Percentiles rank a stretch among this genome's conserved stretches.
These are phyloP conservation scores for Ferdinandea cuprea DNA, from an alignment of 2,888 invertebrate species.

Conservation along the genomic window DNA sequence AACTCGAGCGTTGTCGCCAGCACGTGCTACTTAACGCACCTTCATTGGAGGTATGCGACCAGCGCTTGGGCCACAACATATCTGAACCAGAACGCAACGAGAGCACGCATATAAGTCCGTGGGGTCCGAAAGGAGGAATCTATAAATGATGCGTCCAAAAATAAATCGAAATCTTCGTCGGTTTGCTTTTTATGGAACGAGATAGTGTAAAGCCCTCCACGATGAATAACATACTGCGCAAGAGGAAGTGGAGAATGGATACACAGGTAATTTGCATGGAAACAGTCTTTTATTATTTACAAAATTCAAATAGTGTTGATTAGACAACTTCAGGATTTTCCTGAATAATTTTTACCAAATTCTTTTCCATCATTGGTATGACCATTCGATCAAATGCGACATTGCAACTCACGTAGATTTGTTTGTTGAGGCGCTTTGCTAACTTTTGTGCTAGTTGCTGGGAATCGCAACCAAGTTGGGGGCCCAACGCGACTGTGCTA, in stretches of 20 bases:
- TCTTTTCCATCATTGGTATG: conserved; percentile 81
- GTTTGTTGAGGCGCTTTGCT: conserved; percentile 82
- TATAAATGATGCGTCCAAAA: conserved; percentile 65
- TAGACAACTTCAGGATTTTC: conserved; percentile 78
- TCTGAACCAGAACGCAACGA: conserved; percentile 44
- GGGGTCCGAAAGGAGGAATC: conserved; percentile 55
- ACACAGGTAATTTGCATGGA: conserved; percentile 20
- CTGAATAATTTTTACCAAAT: conserved; percentile 82
- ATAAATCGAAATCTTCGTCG: conserved; percentile 61
- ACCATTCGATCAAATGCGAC: conserved; percentile 80
- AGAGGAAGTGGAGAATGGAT: background rate
- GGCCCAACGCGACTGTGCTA: conserved; percentile 82
- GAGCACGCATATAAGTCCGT: conserved; percentile 57
- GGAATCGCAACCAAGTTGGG: conserved; percentile 80
- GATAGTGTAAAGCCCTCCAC: conserved; percentile 55
- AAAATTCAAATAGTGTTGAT: conserved; percentile 53
- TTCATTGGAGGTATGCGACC: conserved; percentile 71
- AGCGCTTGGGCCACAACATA: conserved; percentile 20
- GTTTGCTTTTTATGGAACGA: conserved; percentile 40
- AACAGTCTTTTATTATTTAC: conserved; percentile 45
- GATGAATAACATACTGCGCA: conserved; percentile 46
- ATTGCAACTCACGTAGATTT: conserved; percentile 84
- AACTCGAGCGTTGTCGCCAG: conserved; percentile 58
- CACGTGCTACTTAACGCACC: conserved; percentile 69
- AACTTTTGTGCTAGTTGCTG: conserved; percentile 80